Percentiles rank a stretch among this genome's conserved stretches.
Evolutionary conservation across 2,113 vertebrate genomes (phyloP).

Genomic region (Hippocampus zosterae): DNA sequence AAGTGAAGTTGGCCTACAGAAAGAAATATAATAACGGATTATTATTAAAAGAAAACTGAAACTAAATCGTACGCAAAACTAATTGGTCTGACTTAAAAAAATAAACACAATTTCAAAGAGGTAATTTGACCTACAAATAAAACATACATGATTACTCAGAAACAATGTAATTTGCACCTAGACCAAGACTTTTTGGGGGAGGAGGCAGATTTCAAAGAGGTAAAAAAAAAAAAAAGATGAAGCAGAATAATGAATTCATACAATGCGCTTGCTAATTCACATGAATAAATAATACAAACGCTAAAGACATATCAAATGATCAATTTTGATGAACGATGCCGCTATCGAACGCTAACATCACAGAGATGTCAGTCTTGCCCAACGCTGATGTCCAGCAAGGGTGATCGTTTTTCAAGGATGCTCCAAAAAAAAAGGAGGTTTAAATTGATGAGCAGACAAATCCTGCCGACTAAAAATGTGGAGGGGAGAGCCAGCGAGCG

Average conservation of each 20-base stretch:
- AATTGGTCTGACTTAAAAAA: too few species aligned
- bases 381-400: background rate
- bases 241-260: background rate
- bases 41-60: background rate
- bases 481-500: conserved; percentile 24
- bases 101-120: background rate
- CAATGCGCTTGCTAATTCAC: background rate
- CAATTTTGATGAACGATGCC: background rate
- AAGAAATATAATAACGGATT: too few species aligned
- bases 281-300: conserved; percentile 4
- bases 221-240: background rate
- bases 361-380: background rate
- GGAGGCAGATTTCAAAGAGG: background rate
- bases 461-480: conserved; percentile 45
- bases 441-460: background rate
- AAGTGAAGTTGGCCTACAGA: too few species aligned
- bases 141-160: background rate
- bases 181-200: background rate
- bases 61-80: too few species aligned
- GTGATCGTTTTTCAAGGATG: background rate
- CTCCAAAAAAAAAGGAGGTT: background rate
- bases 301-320: background rate
- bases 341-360: background rate
- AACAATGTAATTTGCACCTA: background rate
- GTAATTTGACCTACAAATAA: background rate